These are phyloP conservation scores for Torymus tubicola DNA, from an alignment of 2,888 invertebrate species.

Conservation along the genomic window DNA sequence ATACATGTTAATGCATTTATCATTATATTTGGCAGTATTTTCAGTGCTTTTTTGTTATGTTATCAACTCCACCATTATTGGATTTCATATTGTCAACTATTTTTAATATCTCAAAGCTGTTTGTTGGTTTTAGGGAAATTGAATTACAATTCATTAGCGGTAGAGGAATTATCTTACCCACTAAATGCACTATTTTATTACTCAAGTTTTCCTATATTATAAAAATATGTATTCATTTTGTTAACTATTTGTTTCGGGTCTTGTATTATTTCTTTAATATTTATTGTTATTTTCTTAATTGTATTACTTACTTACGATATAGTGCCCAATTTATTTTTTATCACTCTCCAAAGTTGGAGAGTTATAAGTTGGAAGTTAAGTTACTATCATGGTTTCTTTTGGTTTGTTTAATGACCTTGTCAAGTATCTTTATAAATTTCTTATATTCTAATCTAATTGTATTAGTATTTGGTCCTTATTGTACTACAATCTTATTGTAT, in stretches of 20 bases:
- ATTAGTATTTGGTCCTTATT: not conserved
- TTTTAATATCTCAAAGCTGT: not conserved
- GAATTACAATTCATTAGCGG: too few relatives aligned
- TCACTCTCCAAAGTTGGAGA: not conserved
- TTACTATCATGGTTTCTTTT: not conserved
- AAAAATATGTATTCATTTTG: not conserved
- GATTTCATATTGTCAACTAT: not conserved
- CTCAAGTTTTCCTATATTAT: not conserved
- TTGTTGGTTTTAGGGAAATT: not conserved
- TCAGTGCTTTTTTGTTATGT: not conserved
- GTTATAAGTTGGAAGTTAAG: too few relatives aligned
- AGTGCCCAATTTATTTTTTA: not conserved
- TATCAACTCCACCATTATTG: not conserved
- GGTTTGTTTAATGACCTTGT: not conserved
- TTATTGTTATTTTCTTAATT: not conserved
- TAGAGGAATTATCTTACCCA: too few relatives aligned
- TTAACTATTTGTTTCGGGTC: not conserved
- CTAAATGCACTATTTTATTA: too few relatives aligned
- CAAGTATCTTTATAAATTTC: not conserved
- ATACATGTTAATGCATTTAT: not conserved
- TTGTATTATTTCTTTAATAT: not conserved
- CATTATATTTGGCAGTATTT: not conserved
- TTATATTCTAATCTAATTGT: conserved; percentile 6
- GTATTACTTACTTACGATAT: not conserved
- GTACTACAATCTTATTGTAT: not conserved